These are phyloP conservation scores for Andrena chrysosceles DNA, from an alignment of 2,888 invertebrate species.

Conservation along the genomic window DNA sequence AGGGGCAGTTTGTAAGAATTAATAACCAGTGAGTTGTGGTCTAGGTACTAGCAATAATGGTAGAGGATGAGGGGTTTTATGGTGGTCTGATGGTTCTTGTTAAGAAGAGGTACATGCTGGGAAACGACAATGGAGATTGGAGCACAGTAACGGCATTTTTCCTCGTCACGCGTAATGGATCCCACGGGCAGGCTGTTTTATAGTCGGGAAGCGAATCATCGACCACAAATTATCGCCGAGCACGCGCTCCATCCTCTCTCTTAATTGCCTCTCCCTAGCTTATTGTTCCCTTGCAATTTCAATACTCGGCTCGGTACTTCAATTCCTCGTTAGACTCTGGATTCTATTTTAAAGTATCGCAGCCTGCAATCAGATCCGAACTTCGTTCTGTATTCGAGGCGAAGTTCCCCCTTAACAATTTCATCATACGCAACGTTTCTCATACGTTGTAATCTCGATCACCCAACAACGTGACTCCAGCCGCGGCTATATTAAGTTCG, in stretches of 20 bases:
- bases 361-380: neutral
- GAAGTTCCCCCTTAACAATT: neutral
- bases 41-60: neutral
- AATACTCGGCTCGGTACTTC: too few species aligned
- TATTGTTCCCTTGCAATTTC: neutral
- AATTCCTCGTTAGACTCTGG: too few species aligned
- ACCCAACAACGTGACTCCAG: constrained; percentile 11
- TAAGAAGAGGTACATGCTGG: neutral
- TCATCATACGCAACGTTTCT: constrained; percentile 27
- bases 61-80: neutral
- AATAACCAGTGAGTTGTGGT: neutral
- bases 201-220: constrained; percentile 4
- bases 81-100: neutral
- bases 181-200: constrained; percentile 6
- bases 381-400: neutral
- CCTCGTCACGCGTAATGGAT: neutral
- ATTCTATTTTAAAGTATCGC: neutral
- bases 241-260: neutral
- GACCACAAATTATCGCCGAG: constrained; percentile 5
- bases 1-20: neutral
- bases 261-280: constrained; percentile 1
- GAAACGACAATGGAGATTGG: neutral
- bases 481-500: constrained; percentile 7
- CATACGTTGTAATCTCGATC: neutral
- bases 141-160: constrained; percentile 9